A percentile compares a stretch with the other conserved stretches of the same genome.
Conservation (phyloP, 2,113 vertebrate genomes). For the Anolis carolinensis region DNA sequence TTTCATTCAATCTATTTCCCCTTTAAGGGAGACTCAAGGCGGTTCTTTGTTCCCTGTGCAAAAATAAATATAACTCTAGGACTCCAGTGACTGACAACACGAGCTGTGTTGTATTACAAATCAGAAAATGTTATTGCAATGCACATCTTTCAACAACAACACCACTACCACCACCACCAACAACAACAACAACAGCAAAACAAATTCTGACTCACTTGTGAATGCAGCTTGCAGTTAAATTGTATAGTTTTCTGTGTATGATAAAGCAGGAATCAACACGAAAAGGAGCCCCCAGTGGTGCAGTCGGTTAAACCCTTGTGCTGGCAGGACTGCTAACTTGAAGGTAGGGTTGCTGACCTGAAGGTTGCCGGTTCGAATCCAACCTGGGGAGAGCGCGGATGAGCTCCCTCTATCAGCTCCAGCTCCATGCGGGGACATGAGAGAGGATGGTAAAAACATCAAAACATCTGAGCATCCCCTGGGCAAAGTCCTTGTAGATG, state of each 20-base stretch:
- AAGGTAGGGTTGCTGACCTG: too few species aligned
- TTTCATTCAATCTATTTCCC: constrained; percentile 46
- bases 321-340: too few species aligned
- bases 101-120: constrained; percentile 61
- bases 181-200: neutral
- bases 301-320: too few species aligned
- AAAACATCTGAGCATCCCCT: too few species aligned
- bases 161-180: too few species aligned
- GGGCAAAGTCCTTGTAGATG: too few species aligned
- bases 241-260: neutral
- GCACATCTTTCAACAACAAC: constrained; percentile 50
- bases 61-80: constrained; percentile 57
- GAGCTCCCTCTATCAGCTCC: too few species aligned
- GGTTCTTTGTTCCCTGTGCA: constrained; percentile 42
- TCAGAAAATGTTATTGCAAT: constrained; percentile 65
- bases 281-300: neutral
- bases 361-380: too few species aligned
- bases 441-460: too few species aligned
- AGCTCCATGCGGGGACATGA: too few species aligned
- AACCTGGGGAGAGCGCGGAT: too few species aligned
- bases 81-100: constrained; percentile 62
- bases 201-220: constrained; percentile 52
- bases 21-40: constrained; percentile 43
- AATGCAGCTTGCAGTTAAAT: constrained; percentile 49
- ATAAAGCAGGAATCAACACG: constrained; percentile 20